Conservation (phyloP, 2,113 vertebrate genomes). For the Chaetura pelagica region DNA sequence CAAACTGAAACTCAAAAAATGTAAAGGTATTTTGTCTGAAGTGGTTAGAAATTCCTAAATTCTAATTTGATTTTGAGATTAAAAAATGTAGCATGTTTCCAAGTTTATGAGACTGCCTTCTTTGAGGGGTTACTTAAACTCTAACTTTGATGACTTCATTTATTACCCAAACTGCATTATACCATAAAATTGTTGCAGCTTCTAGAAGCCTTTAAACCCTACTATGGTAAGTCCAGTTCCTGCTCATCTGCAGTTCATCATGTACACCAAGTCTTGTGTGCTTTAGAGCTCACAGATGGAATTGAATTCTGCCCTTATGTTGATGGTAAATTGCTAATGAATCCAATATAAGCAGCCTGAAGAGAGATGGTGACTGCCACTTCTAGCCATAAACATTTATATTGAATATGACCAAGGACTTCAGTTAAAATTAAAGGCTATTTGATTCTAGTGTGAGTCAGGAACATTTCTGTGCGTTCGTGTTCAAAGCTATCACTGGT, state of each 20-base stretch:
- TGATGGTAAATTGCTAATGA: constrained; percentile 49
- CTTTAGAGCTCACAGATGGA: background rate
- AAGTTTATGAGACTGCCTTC: background rate
- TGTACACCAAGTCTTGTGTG: background rate
- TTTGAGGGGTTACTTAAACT: background rate
- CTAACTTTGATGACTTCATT: background rate
- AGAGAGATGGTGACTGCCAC: constrained; percentile 4
- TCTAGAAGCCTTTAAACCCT: constrained; percentile 4
- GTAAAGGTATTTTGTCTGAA: background rate
- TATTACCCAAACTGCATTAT: background rate
- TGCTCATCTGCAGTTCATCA: constrained; percentile 25
- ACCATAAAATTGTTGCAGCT: background rate
- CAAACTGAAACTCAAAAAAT: background rate
- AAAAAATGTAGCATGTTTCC: background rate
- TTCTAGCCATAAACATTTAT: constrained; percentile 14
- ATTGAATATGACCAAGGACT: background rate
- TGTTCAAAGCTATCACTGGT: background rate
- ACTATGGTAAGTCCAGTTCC: background rate
- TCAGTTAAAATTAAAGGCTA: background rate
- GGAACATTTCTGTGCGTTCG: background rate
- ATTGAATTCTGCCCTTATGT: constrained; percentile 25
- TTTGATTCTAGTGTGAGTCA: background rate
- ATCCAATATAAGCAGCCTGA: constrained; percentile 13
- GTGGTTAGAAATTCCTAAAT: background rate
- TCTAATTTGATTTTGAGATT: background rate